Conservation (phyloP, 1,140 invertebrate species). For the Radopholus similis region DNA sequence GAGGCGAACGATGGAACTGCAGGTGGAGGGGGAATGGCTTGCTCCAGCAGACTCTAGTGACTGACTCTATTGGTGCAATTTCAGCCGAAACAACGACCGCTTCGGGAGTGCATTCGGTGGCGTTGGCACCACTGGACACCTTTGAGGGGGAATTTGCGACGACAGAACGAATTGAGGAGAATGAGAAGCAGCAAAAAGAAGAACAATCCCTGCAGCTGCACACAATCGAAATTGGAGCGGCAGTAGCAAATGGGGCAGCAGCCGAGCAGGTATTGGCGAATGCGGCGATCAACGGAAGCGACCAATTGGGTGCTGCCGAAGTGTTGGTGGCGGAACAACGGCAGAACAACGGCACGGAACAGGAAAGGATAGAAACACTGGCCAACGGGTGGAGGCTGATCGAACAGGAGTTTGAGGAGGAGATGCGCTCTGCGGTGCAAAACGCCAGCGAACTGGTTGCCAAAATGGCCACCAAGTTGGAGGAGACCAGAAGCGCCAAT, state of each 20-base stretch:
- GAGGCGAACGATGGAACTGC: too few species aligned
- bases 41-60: too few species aligned
- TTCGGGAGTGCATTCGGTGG: too few species aligned
- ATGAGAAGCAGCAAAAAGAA: background rate
- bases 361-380: background rate
- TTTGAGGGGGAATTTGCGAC: too few species aligned
- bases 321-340: background rate
- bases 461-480: background rate
- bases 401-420: conserved; percentile 5
- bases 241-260: background rate
- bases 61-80: too few species aligned
- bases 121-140: too few species aligned
- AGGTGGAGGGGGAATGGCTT: too few species aligned
- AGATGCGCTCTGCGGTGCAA: conserved; percentile 11
- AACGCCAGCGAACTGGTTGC: conserved; percentile 9
- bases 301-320: background rate
- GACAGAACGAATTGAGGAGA: background rate
- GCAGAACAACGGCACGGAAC: background rate
- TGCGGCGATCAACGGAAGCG: background rate
- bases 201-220: background rate
- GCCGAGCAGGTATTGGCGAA: background rate
- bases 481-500: background rate
- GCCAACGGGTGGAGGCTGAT: background rate
- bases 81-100: too few species aligned
- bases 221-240: background rate